Evolutionary conservation across 2,113 vertebrate species (phyloP), one percentile per base, ranked within the genome.

Genomic region (Cryptomyrus ogoouensis): DNA sequence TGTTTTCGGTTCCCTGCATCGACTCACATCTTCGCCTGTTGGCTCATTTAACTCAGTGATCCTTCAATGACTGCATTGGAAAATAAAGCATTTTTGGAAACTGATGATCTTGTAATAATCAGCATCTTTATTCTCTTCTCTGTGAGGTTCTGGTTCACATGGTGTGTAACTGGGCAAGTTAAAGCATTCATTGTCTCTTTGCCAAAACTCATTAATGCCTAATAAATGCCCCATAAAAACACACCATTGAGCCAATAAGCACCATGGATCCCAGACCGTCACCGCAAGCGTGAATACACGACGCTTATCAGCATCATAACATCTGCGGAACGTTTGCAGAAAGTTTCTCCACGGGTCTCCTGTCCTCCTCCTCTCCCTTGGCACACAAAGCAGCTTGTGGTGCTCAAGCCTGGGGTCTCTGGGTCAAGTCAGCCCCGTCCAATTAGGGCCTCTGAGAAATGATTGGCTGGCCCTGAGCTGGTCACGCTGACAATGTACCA

Each of bases 351-450:
- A 89, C 44, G 89, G 90, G 92, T 94, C 91, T 91, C 90, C 70
- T 62, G 47, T 13, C 1, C 84, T 86, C 19, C 44, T 46, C 39
- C 17, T 46, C 21, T 83, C 39, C 44, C 3, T 66, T n/a, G 53
- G 58, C 8, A 62, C 24, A 8, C 24, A 27, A n/a, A 62, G 24
- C 58, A 66, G 58, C 58, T 27, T n/a, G 8, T 66, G 58, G 2
- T 3, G 58, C 21, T 7, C 24, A 62, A n/a, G 56, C 58, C 58
- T 88, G 89, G 5, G 80, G 89, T 90, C 90, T n/a, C 66, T 3
- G 27, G 88, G 91, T 93, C 93, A 93, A 92, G 92, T 90, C 83
- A 17, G 77, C 89, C 85, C 74, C 84, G 90, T 89, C 89, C 85
- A 90, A 86, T 92, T 88, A 52, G 86, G 85, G 89, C 53, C 88